Percentiles rank a stretch among this genome's conserved stretches.
phyloP scores from a whole-genome alignment of 2,113 vertebrate genomes.

The Lanius collurio region DNA sequence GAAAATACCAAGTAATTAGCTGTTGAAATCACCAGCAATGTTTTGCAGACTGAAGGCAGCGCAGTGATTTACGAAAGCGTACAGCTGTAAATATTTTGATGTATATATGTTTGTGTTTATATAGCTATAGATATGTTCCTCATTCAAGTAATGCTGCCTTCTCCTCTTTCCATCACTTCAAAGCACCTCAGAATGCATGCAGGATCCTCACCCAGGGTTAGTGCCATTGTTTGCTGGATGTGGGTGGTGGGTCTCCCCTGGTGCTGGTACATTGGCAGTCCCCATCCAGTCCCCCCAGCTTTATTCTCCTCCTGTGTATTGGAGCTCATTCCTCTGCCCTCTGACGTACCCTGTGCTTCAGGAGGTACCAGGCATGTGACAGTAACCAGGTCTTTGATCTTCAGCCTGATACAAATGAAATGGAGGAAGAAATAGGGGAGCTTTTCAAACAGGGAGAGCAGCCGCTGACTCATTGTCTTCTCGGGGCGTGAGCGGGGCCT shows the following conservation, averaged over 20 bases:
- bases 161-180: not conserved
- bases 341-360: not conserved
- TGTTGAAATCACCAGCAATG: not conserved
- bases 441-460: not conserved
- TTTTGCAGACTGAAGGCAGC: not conserved
- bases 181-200: not conserved
- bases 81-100: constrained; percentile 33
- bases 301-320: not conserved
- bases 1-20: not conserved
- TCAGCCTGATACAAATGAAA: not conserved
- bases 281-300: not conserved
- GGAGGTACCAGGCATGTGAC: not conserved
- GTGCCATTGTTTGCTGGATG: not conserved
- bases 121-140: not conserved
- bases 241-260: accelerated
- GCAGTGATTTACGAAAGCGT: not conserved
- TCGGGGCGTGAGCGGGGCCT: not conserved
- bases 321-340: not conserved
- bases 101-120: not conserved
- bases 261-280: not conserved
- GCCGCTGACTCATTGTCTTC: constrained; percentile 13
- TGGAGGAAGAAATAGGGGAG: not conserved
- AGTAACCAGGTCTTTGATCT: not conserved
- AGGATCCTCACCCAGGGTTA: not conserved
- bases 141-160: not conserved